phyloP scores from a whole-genome alignment of 2,888 invertebrate species.

The Linyphia triangularis region DNA sequence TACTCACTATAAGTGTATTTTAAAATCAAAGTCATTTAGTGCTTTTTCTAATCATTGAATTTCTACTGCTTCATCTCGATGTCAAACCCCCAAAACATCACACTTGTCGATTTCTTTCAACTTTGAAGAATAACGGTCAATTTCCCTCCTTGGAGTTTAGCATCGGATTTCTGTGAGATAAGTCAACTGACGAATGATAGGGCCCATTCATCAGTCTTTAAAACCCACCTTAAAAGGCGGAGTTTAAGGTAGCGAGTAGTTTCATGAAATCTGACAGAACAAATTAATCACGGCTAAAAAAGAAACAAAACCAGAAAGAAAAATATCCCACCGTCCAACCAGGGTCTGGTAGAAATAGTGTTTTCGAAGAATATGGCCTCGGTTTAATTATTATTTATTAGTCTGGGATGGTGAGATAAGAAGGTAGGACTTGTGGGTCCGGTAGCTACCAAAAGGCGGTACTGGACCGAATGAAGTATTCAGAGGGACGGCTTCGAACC shows the following conservation, averaged over 20 bases:
- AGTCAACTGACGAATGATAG: slow-evolving; percentile 37
- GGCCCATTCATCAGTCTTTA: slow-evolving; percentile 46
- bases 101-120: too few species aligned
- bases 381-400: slow-evolving; percentile 71
- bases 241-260: slow-evolving; percentile 67
- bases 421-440: slow-evolving; percentile 57
- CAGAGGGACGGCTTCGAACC: not conserved
- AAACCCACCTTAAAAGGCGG: slow-evolving; percentile 57
- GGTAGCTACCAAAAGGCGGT: slow-evolving; percentile 60
- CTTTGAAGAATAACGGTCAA: too few species aligned
- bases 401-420: slow-evolving; percentile 49
- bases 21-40: too few species aligned
- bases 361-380: slow-evolving; percentile 38
- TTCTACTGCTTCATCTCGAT: not conserved
- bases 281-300: slow-evolving; percentile 63
- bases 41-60: too few species aligned
- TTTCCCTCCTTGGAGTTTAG: not conserved
- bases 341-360: slow-evolving; percentile 8
- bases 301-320: not conserved
- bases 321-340: slow-evolving; percentile 51
- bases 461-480: slow-evolving; percentile 19
- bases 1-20: too few species aligned
- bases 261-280: slow-evolving; percentile 69
- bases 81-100: slow-evolving; percentile 24
- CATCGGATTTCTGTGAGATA: slow-evolving; percentile 42